Evolutionary conservation across 2,797 vertebrate species (phyloP).

Genomic region (Iguana delicatissima): DNA sequence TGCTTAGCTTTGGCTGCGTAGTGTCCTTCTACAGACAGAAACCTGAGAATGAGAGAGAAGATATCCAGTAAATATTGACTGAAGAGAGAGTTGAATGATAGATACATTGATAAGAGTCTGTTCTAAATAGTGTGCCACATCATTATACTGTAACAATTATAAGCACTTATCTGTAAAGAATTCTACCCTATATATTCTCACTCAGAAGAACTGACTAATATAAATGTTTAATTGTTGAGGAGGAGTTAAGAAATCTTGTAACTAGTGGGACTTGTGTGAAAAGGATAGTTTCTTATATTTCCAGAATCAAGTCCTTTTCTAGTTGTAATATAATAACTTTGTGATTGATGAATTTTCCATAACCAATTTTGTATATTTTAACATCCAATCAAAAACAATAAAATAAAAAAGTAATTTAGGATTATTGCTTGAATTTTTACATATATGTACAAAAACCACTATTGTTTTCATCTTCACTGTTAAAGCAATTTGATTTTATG

Average conservation of each 20-base stretch:
- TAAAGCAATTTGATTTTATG: constrained; percentile 4
- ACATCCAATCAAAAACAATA: constrained; percentile 65
- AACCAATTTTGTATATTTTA: constrained; percentile 23
- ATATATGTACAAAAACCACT: not conserved
- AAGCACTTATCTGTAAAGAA: constrained; percentile 80
- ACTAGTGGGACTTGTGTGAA: constrained; percentile 7
- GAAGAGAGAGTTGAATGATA: not conserved
- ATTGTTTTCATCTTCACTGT: not conserved
- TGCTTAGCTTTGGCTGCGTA: not conserved
- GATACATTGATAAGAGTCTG: not conserved
- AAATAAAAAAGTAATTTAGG: constrained; percentile 46
- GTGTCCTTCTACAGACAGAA: not conserved
- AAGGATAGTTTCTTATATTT: constrained; percentile 16
- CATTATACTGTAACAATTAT: not conserved
- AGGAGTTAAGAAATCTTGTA: constrained; percentile 19
- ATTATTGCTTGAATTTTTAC: constrained; percentile 15
- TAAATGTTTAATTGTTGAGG: constrained; percentile 24
- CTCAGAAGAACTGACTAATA: constrained; percentile 24
- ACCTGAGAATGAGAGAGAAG: not conserved
- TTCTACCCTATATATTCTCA: constrained; percentile 50
- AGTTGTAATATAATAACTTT: constrained; percentile 34
- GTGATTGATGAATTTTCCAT: constrained; percentile 14
- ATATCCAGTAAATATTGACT: not conserved
- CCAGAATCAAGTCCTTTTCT: constrained; percentile 39
- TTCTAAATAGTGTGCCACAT: not conserved